These are phyloP conservation scores for Drosophila tani DNA, from an alignment of 1,140 invertebrate species.

Conservation along the genomic window DNA sequence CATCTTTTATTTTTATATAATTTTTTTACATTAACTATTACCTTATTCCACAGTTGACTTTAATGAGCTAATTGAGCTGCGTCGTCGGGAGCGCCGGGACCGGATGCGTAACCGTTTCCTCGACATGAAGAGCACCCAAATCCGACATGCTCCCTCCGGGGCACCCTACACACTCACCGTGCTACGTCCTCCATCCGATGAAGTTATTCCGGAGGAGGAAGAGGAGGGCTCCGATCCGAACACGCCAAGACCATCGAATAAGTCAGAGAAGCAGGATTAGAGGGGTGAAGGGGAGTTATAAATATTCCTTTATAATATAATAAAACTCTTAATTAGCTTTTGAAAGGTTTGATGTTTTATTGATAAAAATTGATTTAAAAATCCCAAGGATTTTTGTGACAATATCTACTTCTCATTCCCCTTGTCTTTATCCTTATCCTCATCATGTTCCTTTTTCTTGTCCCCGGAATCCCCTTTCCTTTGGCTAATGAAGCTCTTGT, in stretches of 20 bases:
- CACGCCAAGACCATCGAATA: background rate
- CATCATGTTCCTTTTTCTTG: background rate
- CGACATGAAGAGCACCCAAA: constrained; percentile 47
- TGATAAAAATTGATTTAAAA: too few relatives aligned
- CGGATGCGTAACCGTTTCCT: constrained; percentile 62
- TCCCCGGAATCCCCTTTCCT: background rate
- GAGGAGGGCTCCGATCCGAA: background rate
- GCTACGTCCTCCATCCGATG: constrained; percentile 48
- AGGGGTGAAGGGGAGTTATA: background rate
- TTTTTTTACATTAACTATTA: too few relatives aligned
- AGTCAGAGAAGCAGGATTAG: constrained; percentile 15
- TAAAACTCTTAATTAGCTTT: too few relatives aligned
- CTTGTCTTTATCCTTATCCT: background rate
- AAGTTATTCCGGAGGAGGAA: constrained; percentile 8
- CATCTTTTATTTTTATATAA: background rate
- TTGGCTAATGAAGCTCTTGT: constrained; percentile 3
- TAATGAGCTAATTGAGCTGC: constrained; percentile 64
- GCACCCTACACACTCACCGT: constrained; percentile 57
- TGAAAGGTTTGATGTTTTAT: too few relatives aligned
- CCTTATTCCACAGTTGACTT: constrained; percentile 40
- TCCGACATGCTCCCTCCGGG: constrained; percentile 1
- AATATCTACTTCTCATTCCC: background rate
- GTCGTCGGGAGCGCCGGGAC: constrained; percentile 52
- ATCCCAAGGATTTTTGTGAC: background rate
- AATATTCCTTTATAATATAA: background rate